Evolutionary conservation across 2,113 vertebrate genomes (phyloP), one percentile per base, ranked within the genome.

Genomic region (Ancistrus triradiatus): DNA sequence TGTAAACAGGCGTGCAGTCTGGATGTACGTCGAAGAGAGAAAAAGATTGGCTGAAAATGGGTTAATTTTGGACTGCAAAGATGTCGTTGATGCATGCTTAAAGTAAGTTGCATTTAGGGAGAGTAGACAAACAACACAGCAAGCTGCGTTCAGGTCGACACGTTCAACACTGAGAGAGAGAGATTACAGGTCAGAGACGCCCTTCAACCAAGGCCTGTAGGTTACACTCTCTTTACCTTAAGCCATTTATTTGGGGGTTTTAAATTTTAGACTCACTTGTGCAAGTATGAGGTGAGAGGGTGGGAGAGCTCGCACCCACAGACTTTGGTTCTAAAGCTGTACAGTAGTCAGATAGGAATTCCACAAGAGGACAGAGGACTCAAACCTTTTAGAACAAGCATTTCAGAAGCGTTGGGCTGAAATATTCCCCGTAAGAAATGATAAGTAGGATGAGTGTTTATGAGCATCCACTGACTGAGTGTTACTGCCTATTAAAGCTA

Each of bases 41-140:
- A 91, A 84, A 85, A 73, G 86, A 86, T 85, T 88, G 86, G 88
- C 90, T 90, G 44, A 88, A 82, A 87, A 91, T 89, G 89, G 87
- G 85, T 90, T 84, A 81, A 85, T 82, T 75, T 75, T 84, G 87
- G 84, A 91, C 83, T 87, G 80, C 86, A 80, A n/a, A 86, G 88
- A 90, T 91, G 85, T 91, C 87, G 89, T 90, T 89, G 89, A 93
- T 90, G 91, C 95, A 97, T 97, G 93, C 92, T 96, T 91, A 93
- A 95, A 97, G 93, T 95, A 97, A 97, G 96, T 98, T 98, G 96
- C 96, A 97, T 95, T 98, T 98, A 95, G 95, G 94, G 92, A 94
- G 91, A 96, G 88, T 93, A 95, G 89, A 90, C 90, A 78, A 90
- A 92, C 86, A 85, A 86, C 87, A 90, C 84, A 89, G 88, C 87